Evolutionary conservation across 2,113 vertebrate genomes (phyloP), one percentile per base, ranked within the genome.

Genomic region (Neodontobutis hainanensis): DNA sequence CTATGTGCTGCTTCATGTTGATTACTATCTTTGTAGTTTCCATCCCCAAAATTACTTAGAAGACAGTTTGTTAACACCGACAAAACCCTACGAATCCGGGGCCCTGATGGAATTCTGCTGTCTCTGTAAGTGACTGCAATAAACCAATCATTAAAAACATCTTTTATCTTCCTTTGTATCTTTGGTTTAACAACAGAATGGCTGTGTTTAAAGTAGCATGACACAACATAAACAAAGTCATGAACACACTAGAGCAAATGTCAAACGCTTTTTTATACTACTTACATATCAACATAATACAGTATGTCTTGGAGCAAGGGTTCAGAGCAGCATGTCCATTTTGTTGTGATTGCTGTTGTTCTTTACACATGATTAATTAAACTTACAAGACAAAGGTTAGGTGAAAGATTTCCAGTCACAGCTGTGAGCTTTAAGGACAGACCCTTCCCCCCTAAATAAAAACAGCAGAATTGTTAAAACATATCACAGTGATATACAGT

Each of bases 21-120:
- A 88, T 89, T 85, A 32, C 35, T 82, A 79, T 87, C 84, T 78
- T 5, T 73, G 61, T 10, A 61, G 80, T 82, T 78, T 84, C 75
- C 77, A 81, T 71, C 27, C 27, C 27, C 47, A 47, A 32, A 52
- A 6, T 38, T 60, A 78, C 68, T 56, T 66, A 4, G 43, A 78
- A 79, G 73, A 61, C 16, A 8, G 11, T 35, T n/a, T 46, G 34
- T 66, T 46, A 10, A 51, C 43, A 48, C 49, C 38, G 68, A 73
- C 59, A 75, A 70, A 70, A 43, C 48, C 53, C 49, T 65, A 62
- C 38, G 50, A 36, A 59, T n/a, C 11, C 46, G 56, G 47, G 62
- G 73, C 85, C 80, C 85, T 19, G 58, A 87, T 79, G 77, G 48
- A 81, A 73, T 48, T 15, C 11, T 70, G 51, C 45, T 72, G 74